Evolutionary conservation across 2,113 vertebrate species (phyloP).

Genomic region (Nothocercus julius): DNA sequence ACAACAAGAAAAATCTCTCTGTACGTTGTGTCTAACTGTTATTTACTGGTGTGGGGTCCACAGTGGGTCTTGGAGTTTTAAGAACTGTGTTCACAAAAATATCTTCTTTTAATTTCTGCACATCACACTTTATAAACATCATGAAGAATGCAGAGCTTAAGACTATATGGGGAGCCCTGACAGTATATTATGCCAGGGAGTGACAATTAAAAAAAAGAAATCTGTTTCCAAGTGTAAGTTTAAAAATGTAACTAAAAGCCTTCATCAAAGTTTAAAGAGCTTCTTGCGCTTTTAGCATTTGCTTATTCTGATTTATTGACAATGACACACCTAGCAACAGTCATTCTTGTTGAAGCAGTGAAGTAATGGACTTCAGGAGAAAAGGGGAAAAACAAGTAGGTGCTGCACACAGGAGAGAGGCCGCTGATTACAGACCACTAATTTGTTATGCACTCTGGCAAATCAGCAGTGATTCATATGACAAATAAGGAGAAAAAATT

Average conservation of each 20-base stretch:
- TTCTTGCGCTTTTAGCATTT: slow-evolving; percentile 84
- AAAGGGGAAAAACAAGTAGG: slow-evolving; percentile 64
- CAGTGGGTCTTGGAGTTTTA: background rate
- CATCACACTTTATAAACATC: slow-evolving; percentile 47
- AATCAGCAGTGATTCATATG: slow-evolving; percentile 96
- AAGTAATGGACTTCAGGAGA: slow-evolving; percentile 79
- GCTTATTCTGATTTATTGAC: slow-evolving; percentile 88
- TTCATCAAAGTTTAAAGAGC: slow-evolving; percentile 90
- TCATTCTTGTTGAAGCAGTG: slow-evolving; percentile 72
- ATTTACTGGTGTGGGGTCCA: slow-evolving; percentile 14
- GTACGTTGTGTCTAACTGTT: background rate
- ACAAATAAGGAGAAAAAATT: slow-evolving; percentile 96
- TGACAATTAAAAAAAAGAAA: slow-evolving; percentile 73
- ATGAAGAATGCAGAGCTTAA: slow-evolving; percentile 52
- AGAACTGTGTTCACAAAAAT: slow-evolving; percentile 1
- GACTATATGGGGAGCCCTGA: slow-evolving; percentile 66
- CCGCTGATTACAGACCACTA: slow-evolving; percentile 95
- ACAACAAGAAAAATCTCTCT: slow-evolving; percentile 15
- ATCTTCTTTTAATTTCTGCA: slow-evolving; percentile 41
- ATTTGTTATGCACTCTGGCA: slow-evolving; percentile 96
- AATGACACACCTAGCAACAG: slow-evolving; percentile 83
- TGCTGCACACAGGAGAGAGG: slow-evolving; percentile 81
- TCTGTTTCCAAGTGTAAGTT: slow-evolving; percentile 81
- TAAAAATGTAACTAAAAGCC: slow-evolving; percentile 90
- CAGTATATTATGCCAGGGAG: slow-evolving; percentile 76